Conservation (phyloP, 1,140 invertebrate genomes). For the Araneus ventricosus region DNA sequence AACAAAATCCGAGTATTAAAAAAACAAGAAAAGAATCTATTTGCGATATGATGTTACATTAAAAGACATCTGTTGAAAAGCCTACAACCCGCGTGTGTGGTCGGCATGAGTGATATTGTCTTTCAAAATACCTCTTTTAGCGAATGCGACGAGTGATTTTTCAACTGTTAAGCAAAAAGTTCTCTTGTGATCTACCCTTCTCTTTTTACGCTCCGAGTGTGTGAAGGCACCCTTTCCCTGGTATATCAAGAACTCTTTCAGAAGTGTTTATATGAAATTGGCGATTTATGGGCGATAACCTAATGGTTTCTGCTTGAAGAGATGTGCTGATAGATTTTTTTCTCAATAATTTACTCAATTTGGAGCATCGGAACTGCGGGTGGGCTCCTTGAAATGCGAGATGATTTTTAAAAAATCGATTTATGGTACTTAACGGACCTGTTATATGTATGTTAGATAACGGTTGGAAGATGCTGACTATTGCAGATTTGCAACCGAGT, state of each 20-base stretch:
- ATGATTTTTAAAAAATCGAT: too few relatives aligned
- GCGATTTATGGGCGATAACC: constrained; percentile 52
- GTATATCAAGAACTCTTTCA: background rate
- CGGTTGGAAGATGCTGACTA: too few relatives aligned
- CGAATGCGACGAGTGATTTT: constrained; percentile 41
- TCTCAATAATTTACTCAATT: background rate
- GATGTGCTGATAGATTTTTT: constrained; percentile 22
- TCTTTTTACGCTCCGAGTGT: background rate
- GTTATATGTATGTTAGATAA: too few relatives aligned
- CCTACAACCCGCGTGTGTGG: constrained; percentile 31
- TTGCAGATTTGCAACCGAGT: too few relatives aligned
- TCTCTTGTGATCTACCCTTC: background rate
- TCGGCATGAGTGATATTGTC: constrained; percentile 26
- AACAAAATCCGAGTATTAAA: background rate
- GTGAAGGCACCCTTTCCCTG: background rate
- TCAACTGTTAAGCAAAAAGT: constrained; percentile 48
- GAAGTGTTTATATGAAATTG: constrained; percentile 51
- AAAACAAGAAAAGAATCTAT: constrained; percentile 30
- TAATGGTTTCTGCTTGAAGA: constrained; percentile 21
- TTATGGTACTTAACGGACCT: background rate
- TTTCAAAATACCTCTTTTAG: constrained; percentile 61
- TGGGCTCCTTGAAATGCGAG: constrained; percentile 3
- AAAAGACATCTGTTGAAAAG: constrained; percentile 69
- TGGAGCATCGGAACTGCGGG: constrained; percentile 14
- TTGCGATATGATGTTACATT: constrained; percentile 65